Base-by-base conservation (phyloP, 2,113 vertebrate species). In the Ellobius talpinus region DNA sequence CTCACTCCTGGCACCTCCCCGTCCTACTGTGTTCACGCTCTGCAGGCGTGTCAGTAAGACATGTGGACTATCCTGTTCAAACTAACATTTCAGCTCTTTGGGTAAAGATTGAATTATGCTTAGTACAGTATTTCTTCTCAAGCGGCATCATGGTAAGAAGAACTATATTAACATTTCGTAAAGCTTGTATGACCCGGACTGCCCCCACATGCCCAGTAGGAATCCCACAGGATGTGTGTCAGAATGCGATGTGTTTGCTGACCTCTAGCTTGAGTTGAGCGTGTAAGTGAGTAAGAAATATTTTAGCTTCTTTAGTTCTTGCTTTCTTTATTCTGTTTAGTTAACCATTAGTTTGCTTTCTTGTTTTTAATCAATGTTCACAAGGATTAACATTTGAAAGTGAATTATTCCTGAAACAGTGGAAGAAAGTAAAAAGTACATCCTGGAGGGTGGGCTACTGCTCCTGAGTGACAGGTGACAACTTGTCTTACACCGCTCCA, bases 311-410 rank as follows among this genome's bases (percentile, higher is more conserved):
- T 72, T 61, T 52, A 11, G 23, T 74, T 76, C 93, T 70, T 1
- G n/a, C 3, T 21, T 65, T 91, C 47, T 16, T 72, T 19, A 19
- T 90, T 33, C 66, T 73, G 19, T 70, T 90, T 72, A 68, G 74
- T 39, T 14, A 45, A 55, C 9, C 73, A 89, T 88, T n/a, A 39
- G 1, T 1, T 50, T 72, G 14, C 17, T 93, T 93, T 78, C 16
- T 76, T 45, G 10, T 52, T 45, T 95, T 81, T 76, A 24, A 29
- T 47, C 61, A 47, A 0, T 88, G 90, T 92, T 72, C 10, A 24
- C 61, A 78, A 93, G 50, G n/a, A 76, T 86, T 93, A 86, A 21
- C 55, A 85, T 78, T 94, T 93, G 85, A 84, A 85, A 42, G 79
- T 79, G 63, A 95, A 36, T 85, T 78, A 61, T 11, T 66, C 14